These are phyloP conservation scores for Amiota minor DNA, from an alignment of 2,888 invertebrate genomes.

Conservation along the genomic window DNA sequence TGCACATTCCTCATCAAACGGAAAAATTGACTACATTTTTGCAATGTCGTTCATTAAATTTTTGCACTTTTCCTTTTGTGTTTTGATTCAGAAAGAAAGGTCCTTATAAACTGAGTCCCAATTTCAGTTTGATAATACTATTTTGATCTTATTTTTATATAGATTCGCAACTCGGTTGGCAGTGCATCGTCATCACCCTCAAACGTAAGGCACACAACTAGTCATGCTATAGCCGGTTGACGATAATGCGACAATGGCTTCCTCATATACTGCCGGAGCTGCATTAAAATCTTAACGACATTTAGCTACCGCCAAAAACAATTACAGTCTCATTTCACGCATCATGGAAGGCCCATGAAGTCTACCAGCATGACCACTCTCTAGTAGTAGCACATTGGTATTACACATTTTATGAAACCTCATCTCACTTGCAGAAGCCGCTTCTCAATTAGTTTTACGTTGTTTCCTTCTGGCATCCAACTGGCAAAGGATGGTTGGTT, in stretches of 20 bases:
- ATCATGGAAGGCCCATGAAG: constrained; percentile 78
- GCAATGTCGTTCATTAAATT: constrained; percentile 80
- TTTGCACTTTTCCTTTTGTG: constrained; percentile 76
- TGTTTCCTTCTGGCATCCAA: constrained; percentile 75
- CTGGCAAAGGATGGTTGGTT: constrained; percentile 80
- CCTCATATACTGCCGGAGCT: constrained; percentile 57
- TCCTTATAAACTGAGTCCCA: constrained; percentile 33
- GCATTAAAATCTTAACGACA: constrained; percentile 42
- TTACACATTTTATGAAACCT: neutral
- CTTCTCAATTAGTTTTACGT: constrained; percentile 78
- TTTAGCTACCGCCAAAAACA: constrained; percentile 55
- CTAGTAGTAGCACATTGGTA: constrained; percentile 74
- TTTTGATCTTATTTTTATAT: neutral
- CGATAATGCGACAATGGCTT: constrained; percentile 69
- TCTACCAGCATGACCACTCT: constrained; percentile 73
- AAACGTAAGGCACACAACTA: constrained; percentile 55
- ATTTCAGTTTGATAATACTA: neutral
- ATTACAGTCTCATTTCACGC: constrained; percentile 75
- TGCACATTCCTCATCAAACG: constrained; percentile 73
- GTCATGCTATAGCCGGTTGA: constrained; percentile 69
- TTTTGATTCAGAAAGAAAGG: constrained; percentile 75
- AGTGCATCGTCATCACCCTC: constrained; percentile 77
- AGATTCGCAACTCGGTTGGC: constrained; percentile 76
- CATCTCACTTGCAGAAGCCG: constrained; percentile 74
- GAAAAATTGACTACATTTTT: constrained; percentile 77